phyloP scores from a whole-genome alignment of 2,797 vertebrate species.

The Rachycentron canadum region DNA sequence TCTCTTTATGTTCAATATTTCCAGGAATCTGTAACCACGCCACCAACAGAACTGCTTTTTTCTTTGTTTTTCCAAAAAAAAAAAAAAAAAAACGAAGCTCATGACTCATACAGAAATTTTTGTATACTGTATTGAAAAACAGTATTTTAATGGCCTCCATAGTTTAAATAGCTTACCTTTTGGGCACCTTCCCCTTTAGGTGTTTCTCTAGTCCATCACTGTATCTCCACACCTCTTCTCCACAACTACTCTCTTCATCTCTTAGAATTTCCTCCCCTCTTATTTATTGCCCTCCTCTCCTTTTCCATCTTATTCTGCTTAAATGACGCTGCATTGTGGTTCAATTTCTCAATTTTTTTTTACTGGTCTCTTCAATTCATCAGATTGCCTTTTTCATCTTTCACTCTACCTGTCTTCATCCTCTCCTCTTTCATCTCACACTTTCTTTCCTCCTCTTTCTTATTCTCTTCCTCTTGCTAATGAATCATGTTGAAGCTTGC shows the following conservation, averaged over 20 bases:
- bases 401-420: slow-evolving; percentile 39
- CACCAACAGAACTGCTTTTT: neutral
- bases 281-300: neutral
- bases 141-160: neutral
- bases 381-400: slow-evolving; percentile 13
- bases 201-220: neutral
- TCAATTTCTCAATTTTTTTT: slow-evolving; percentile 17
- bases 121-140: neutral
- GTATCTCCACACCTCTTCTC: slow-evolving; percentile 13
- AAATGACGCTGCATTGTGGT: slow-evolving; percentile 11
- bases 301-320: slow-evolving; percentile 8
- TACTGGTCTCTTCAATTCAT: slow-evolving; percentile 19
- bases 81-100: neutral
- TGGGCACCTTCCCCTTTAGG: no score
- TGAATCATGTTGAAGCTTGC: slow-evolving; percentile 80
- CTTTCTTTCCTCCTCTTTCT: slow-evolving; percentile 24
- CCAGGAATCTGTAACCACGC: neutral
- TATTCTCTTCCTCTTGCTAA: slow-evolving; percentile 45
- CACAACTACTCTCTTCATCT: neutral
- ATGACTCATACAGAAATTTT: neutral
- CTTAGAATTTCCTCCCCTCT: neutral
- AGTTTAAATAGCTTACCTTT: no score
- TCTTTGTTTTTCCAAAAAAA: neutral
- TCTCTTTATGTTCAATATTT: neutral
- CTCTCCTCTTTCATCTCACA: slow-evolving; percentile 36